Evolutionary conservation across 2,797 vertebrate genomes (phyloP).

Genomic region (Peromyscus eremicus): DNA sequence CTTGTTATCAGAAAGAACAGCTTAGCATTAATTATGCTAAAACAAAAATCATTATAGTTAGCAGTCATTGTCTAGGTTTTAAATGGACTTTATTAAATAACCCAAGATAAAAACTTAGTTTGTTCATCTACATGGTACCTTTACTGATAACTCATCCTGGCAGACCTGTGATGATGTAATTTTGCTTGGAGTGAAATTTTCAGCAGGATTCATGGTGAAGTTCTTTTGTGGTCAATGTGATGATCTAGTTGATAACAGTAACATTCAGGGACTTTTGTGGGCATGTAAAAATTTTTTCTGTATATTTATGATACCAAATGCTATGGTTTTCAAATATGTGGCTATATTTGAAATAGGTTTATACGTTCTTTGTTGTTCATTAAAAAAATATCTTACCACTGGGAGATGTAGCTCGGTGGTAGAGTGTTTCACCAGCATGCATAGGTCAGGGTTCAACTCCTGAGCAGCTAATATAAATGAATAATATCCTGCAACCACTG

Average conservation of each 20-base stretch:
- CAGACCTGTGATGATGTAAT: constrained; percentile 36
- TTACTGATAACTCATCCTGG: constrained; percentile 59
- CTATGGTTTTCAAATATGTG: constrained; percentile 9
- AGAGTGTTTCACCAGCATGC: neutral
- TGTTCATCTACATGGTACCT: constrained; percentile 43
- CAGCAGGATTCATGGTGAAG: neutral
- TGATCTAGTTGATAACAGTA: neutral
- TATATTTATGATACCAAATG: constrained; percentile 28
- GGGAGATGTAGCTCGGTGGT: neutral
- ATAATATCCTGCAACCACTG: neutral
- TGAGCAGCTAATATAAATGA: neutral
- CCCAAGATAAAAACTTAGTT: constrained; percentile 59
- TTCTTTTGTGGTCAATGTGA: constrained; percentile 3
- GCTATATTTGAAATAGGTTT: neutral
- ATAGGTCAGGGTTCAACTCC: neutral
- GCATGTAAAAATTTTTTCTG: neutral
- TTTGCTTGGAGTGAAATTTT: constrained; percentile 52
- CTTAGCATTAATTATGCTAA: constrained; percentile 56
- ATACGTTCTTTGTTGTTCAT: neutral
- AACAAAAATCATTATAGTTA: constrained; percentile 69
- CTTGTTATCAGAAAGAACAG: constrained; percentile 69
- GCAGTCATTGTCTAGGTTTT: constrained; percentile 68
- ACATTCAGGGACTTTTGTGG: neutral
- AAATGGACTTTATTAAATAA: constrained; percentile 77
- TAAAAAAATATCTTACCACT: neutral